These are phyloP conservation scores for Malacoraja senta DNA, from an alignment of 2,797 vertebrate genomes.

Conservation along the genomic window DNA sequence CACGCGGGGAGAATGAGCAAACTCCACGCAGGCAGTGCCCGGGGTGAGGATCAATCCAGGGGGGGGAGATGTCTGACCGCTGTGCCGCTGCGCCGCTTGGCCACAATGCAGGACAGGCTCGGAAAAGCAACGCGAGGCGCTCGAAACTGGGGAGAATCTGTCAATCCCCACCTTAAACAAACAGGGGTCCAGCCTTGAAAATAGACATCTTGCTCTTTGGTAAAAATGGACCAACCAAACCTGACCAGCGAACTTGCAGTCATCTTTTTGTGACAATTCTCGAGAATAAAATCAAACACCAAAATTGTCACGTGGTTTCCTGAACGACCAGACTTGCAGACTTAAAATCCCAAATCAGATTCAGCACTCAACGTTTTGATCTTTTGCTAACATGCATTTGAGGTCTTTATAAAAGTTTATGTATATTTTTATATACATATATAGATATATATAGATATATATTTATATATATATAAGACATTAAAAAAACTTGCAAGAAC, in stretches of 20 bases:
- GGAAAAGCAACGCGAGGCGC: neutral
- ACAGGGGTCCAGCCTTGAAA: neutral
- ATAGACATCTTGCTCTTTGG: neutral
- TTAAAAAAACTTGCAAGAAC: conserved; percentile 29
- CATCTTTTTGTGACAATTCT: neutral
- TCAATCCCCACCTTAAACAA: neutral
- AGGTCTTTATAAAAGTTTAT: conserved; percentile 1
- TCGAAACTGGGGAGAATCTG: neutral
- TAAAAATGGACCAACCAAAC: neutral
- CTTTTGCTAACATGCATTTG: conserved; percentile 17
- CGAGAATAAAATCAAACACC: neutral
- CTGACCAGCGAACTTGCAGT: neutral
- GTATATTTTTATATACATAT: neutral
- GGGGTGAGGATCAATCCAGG: no score
- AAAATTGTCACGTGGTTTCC: neutral
- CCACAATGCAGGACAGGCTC: neutral
- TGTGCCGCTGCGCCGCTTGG: no score
- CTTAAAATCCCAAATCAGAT: neutral
- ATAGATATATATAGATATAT: neutral
- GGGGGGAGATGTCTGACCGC: no score
- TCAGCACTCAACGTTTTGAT: neutral
- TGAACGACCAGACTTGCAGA: neutral
- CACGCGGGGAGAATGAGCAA: no score
- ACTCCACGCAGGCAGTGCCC: no score
- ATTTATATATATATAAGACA: neutral